phyloP scores from a whole-genome alignment of 2,113 vertebrate genomes.

The Morone saxatilis region DNA sequence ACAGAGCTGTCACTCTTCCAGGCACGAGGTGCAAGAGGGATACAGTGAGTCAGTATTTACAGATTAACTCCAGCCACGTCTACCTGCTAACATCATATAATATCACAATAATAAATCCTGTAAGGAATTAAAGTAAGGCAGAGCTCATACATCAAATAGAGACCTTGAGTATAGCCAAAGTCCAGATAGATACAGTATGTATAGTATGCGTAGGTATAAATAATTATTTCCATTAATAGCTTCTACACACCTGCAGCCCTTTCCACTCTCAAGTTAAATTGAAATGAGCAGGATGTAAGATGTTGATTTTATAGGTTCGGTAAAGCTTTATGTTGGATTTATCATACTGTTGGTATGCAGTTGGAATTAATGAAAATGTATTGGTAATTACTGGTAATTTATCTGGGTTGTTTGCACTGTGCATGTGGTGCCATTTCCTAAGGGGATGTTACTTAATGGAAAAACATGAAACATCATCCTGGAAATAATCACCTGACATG shows the following conservation, averaged over 20 bases:
- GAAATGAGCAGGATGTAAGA: neutral
- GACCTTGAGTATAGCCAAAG: too few species aligned
- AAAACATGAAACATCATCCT: neutral
- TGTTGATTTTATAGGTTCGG: neutral
- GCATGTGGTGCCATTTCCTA: neutral
- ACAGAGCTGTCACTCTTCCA: slow-evolving; percentile 43
- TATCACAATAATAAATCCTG: neutral
- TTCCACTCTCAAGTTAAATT: neutral
- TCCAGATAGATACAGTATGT: too few species aligned
- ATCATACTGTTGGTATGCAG: neutral
- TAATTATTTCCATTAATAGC: neutral
- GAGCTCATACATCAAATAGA: neutral
- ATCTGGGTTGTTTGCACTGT: neutral
- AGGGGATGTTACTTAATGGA: neutral
- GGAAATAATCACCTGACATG: neutral
- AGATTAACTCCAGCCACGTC: slow-evolving; percentile 11
- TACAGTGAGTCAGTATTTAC: slow-evolving; percentile 25
- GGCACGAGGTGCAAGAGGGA: slow-evolving; percentile 22
- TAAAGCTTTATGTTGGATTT: neutral
- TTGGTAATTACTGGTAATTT: neutral
- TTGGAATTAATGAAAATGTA: neutral
- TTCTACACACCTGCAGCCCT: neutral
- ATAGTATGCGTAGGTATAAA: too few species aligned
- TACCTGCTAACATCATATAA: neutral
- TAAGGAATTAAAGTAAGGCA: neutral